A percentile compares a stretch with the other conserved stretches of the same genome.
phyloP scores from a whole-genome alignment of 2,888 invertebrate genomes.

The Cerastis rubricosa region DNA sequence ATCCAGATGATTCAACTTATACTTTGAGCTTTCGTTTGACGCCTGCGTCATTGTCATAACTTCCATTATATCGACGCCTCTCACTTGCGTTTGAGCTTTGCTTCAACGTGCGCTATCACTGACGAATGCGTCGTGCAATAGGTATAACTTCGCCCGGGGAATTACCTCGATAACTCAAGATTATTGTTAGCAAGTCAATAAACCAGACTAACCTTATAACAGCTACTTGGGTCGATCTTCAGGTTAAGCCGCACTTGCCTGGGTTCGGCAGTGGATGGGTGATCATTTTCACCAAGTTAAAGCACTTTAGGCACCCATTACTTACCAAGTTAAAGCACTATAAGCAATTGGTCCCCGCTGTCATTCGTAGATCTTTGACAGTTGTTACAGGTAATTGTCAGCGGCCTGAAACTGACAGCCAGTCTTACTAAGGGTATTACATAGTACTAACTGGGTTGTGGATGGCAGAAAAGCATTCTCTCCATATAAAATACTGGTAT shows the following conservation, averaged over 20 bases:
- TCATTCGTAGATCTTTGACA: neutral
- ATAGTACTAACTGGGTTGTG: no score
- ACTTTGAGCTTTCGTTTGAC: neutral
- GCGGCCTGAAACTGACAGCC: neutral
- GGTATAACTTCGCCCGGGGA: neutral
- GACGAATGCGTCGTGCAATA: conserved; percentile 14
- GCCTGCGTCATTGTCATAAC: conserved; percentile 10
- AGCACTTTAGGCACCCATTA: no score
- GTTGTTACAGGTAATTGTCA: neutral
- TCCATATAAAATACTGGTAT: no score
- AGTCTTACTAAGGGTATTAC: no score
- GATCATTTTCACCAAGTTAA: neutral
- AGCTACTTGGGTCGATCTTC: neutral
- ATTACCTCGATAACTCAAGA: neutral
- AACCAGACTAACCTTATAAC: neutral
- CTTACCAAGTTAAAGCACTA: neutral
- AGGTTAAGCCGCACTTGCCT: neutral
- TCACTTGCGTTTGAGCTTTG: conserved; percentile 11
- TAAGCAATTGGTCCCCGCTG: neutral
- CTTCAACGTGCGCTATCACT: conserved; percentile 18
- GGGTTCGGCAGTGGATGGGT: no score
- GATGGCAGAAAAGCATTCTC: no score
- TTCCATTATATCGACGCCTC: conserved; percentile 1
- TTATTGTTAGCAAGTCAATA: neutral
- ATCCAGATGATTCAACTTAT: neutral